Evolutionary conservation across 2,113 vertebrate species (phyloP).

Genomic region (Cyanoliseus patagonus): DNA sequence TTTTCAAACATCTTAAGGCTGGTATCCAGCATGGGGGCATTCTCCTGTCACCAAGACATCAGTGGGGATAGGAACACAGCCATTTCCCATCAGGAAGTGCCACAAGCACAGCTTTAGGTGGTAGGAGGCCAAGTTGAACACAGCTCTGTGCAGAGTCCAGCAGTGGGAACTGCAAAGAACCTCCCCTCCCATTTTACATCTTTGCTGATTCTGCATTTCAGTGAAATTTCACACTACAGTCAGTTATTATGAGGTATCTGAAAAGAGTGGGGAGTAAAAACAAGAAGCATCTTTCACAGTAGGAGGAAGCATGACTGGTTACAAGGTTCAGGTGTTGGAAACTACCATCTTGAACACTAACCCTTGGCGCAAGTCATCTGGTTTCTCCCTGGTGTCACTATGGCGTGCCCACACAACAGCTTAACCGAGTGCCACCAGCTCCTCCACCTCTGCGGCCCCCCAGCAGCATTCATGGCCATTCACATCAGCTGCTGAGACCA

Average conservation of each 20-base stretch:
- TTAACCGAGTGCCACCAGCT: rapidly evolving
- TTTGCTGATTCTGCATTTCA: not conserved
- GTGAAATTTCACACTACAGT: rapidly evolving
- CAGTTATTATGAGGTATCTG: too few relatives aligned
- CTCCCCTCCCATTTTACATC: rapidly evolving
- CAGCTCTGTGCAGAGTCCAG: not conserved
- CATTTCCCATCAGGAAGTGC: not conserved
- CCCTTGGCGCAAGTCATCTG: not conserved
- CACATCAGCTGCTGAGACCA: too few relatives aligned
- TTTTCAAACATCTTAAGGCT: not conserved
- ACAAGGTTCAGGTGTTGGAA: too few relatives aligned
- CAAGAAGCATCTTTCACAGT: not conserved
- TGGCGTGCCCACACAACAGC: not conserved
- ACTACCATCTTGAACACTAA: not conserved
- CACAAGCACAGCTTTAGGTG: rapidly evolving
- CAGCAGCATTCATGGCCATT: rapidly evolving
- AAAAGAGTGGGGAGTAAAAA: not conserved
- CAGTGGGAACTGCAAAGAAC: not conserved
- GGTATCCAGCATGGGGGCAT: rapidly evolving
- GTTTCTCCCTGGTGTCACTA: not conserved
- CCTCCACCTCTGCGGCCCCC: not conserved
- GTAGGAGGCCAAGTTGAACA: not conserved
- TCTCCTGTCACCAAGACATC: rapidly evolving
- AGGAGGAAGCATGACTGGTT: not conserved
- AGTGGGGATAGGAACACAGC: rapidly evolving